Evolutionary conservation across 2,888 invertebrate species (phyloP), one percentile per base, ranked within the genome.

Genomic region (Agrochola lychnidis): DNA sequence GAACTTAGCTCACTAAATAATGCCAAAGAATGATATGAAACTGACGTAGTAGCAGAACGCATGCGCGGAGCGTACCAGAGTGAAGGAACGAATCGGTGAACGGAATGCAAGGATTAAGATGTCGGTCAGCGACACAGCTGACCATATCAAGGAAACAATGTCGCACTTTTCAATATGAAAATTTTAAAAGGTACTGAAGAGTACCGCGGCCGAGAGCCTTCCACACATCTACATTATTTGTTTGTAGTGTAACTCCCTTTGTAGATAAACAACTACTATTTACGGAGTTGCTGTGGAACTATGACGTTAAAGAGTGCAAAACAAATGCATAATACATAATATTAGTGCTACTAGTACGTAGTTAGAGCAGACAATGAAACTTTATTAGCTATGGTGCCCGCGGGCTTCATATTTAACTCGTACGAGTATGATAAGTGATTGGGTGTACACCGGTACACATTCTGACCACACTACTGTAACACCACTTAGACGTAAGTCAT

Each of bases 1-100:
- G 92, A 94, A 93, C 92, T 93, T 93, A 95, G 95, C 96, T 95
- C 96, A 96, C 95, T 96, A 94, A 92, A 95, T 94, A 96, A 96
- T 96, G 96, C 96, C 96, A 96, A 96, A 96, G 96, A 96, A 95
- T 92, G 94, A 93, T 89, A 93, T 89, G 91, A 92, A 93, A 92
- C 90, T 91, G 94, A 92, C 91, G 89, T 83, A 83, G 88, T 85
- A 89, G 91, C 91, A 92, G 90, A 90, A 90, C 89, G 92, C 87
- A 91, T 91, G 92, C 92, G 92, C 91, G 91, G 91, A 90, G 91
- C 91, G 92, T 91, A 91, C 86, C 82, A 91, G 92, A 90, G 89
- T 87, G 93, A 92, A 88, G 89, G 92, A 87, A 90, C 91, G 92
- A 92, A 88, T 89, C 90, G 88, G 86, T 91, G 93, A 91, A 83